phyloP scores from a whole-genome alignment of 2,797 vertebrate species.

The Setipinna tenuifilis region DNA sequence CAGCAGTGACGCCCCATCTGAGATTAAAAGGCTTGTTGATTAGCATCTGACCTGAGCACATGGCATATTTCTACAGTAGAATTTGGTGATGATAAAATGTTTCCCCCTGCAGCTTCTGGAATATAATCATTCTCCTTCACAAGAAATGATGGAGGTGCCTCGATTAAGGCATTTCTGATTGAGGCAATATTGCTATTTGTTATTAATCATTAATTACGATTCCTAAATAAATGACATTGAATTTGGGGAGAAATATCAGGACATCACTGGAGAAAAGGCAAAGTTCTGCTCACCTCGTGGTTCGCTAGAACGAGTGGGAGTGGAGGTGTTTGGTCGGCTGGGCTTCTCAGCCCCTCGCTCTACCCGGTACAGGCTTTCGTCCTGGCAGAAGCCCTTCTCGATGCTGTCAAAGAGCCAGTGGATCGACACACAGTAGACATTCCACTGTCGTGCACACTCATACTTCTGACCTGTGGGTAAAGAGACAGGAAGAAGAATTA shows the following conservation, averaged over 20 bases:
- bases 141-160: too few relatives aligned
- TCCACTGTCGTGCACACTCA: constrained; percentile 95
- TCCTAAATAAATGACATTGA: too few relatives aligned
- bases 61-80: background rate
- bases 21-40: background rate
- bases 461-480: constrained; percentile 91
- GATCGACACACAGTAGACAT: constrained; percentile 90
- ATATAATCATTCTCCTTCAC: too few relatives aligned
- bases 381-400: constrained; percentile 93
- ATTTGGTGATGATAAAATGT: too few relatives aligned
- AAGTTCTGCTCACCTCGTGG: constrained; percentile 72
- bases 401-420: constrained; percentile 97
- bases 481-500: background rate
- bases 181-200: too few relatives aligned
- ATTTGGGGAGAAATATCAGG: too few relatives aligned
- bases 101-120: too few relatives aligned
- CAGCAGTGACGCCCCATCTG: constrained; percentile 76
- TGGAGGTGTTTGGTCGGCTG: constrained; percentile 83
- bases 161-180: too few relatives aligned
- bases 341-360: constrained; percentile 64
- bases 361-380: constrained; percentile 85
- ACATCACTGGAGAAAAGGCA: too few relatives aligned
- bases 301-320: constrained; percentile 78
- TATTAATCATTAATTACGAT: too few relatives aligned
- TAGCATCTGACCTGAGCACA: background rate